Evolutionary conservation across 2,797 vertebrate genomes (phyloP), one percentile per base, ranked within the genome.

Genomic region (Echeneis naucrates): DNA sequence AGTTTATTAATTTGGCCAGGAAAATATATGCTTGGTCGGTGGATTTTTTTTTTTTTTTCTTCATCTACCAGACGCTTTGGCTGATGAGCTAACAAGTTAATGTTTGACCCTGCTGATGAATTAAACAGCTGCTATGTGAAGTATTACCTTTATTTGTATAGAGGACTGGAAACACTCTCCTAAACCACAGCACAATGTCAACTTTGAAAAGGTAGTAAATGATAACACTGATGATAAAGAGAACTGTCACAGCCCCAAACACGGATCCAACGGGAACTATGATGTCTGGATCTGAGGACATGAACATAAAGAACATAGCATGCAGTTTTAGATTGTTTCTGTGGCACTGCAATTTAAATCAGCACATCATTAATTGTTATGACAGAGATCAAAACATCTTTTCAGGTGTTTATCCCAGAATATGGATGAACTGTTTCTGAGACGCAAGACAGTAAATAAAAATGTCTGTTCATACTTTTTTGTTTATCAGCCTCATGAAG

Each of bases 171-270:
- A 89, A 93, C 4, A 83, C 88, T 77, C 73, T 87, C 53, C 96
- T 94, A 83, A 95, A 95, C 92, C 94, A 96, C 81, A 99, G 94
- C 42, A 94, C 93, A 19, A 99, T 92, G 67, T 98, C 96, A 57
- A 97, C 87, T 86, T 96, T 97, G 88, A 97, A 97, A 80, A 90
- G 27, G 64, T 93, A 95, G 86, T 93, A 97, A 57, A 94, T 51
- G 56, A 85, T 67, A 69, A 95, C 72, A 51, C 78, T 75, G 68
- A 75, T 55, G 35, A 93, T 54, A 2, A 94, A 92, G 12, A 96
- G 68, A 40, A 94, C 12, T 2, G 78, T 82, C 52, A 94, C 11
- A 16, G 76, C 72, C 3, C 88, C 37, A n/a, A 96, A 73, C 21
- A 81, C 42, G 17, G 91, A 77, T 61, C 92, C 93, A 14, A 95